Evolutionary conservation across 2,888 invertebrate genomes (phyloP), one percentile per base, ranked within the genome.

Genomic region (Standfussiana lucernea): DNA sequence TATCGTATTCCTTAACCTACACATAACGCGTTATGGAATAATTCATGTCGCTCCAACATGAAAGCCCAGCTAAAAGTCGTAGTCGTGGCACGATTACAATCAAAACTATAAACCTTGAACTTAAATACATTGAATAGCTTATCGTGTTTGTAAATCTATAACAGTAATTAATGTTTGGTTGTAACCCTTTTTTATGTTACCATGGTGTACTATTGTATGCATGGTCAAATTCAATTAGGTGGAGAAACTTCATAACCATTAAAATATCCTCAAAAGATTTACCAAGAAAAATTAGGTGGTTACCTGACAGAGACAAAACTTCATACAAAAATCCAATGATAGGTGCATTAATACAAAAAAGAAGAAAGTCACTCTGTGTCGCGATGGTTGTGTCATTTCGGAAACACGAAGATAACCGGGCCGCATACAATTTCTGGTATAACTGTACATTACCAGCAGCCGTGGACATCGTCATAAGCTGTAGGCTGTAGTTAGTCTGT

Each of bases 51-150:
- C 37, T 50, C 37, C 18, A 59, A 69, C 77, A 80, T 83, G 68
- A 77, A 83, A 74, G 56, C 68, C 53, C 21, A 59, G 24, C 7
- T 45, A 47, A 70, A 75, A 72, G 24, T 73, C 32, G 32, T 59
- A 59, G 59, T 59, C 64, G 73, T 15, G 28, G 8, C 1, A 37
- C 69, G 83, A 83, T 83, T 56, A 77, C 47, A 50, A 83, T 83
- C 83, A 77, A 84, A 65, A 77, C 73, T 45, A 77, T 83, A 80
- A 83, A 77, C 79, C 82, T 79, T 82, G 82, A 82, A 82, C 84
- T 68, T 65, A 72, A n/a, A 42, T 64, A 69, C 64, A 64, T 50
- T 74, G n/a, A 68, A 56, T 64, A 65, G 18, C n/a, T 66, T 83
- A 73, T 83, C 84, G 71, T 28, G 35, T 79, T 82, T 71, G 59